Evolutionary conservation across 2,113 vertebrate genomes (phyloP), one percentile per base, ranked within the genome.

Genomic region (Corythornis cristatus): DNA sequence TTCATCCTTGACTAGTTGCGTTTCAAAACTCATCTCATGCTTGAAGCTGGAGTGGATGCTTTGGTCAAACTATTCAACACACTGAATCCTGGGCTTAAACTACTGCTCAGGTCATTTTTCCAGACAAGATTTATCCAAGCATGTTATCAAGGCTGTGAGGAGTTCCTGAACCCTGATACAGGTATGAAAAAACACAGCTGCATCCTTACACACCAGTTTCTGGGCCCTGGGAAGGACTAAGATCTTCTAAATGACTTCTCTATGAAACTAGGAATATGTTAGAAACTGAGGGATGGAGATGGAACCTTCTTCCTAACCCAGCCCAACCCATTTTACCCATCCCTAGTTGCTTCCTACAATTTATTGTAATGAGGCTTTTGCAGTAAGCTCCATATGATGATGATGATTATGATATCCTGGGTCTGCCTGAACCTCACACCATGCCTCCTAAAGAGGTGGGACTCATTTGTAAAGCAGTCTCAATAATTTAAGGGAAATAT

Each of bases 301-400:
- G 25, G 23, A 82, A 9, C 9, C 21, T 56, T 54, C 66, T 43
- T 46, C 28, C 25, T 89, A 60, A 75, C 4, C 12, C 51, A 67
- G 29, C 11, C 25, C 60, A 66, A 45, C 2, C 6, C 5, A 11
- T 65, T 65, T 65, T 26, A 79, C 16, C 29, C 45, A 76, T 26
- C 33, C 26, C 35, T 56, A 17, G 9, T 21, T 85, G 29, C 50
- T 79, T 75, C 50, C 50, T 57, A 17, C 8, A 1, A 8, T 53
- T 90, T 26, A 58, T 76, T 87, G 35, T 25, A 51, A 45, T 3
- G 26, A 9, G 23, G n/a, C 28, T 54, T 15, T 53, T 58, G 74
- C 21, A 54, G 43, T 35, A 50, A 66, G 45, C 5, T 3, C 1
- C 0, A 0, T 20, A 15, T 26, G 48, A 82, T 43, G 58, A 35